Percentiles rank a stretch among this genome's conserved stretches.
Conservation (phyloP, 2,113 vertebrate genomes). For the Balaenoptera acutorostrata region DNA sequence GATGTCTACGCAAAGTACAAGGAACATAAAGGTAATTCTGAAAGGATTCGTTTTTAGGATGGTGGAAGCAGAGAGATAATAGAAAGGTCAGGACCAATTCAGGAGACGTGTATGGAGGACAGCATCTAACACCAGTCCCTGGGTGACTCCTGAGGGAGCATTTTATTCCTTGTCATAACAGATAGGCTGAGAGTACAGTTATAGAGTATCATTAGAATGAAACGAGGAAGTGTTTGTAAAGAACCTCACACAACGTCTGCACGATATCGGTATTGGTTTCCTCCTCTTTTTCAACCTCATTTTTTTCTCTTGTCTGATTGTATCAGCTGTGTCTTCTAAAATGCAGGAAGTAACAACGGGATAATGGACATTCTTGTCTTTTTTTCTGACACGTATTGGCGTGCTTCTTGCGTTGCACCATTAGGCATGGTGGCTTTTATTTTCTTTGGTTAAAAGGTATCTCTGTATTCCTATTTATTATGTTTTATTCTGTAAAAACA, state of each 20-base stretch:
- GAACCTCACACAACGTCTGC: rapidly evolving
- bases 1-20: no score
- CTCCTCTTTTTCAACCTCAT: not conserved
- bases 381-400: not conserved
- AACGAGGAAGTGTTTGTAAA: not conserved
- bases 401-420: rapidly evolving
- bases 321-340: no score
- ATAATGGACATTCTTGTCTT: not conserved
- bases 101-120: rapidly evolving
- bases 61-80: not conserved
- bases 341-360: rapidly evolving
- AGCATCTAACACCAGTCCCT: rapidly evolving
- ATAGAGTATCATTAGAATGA: rapidly evolving
- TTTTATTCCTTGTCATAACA: not conserved
- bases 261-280: rapidly evolving
- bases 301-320: not conserved
- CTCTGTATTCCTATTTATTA: not conserved
- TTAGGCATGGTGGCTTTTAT: rapidly evolving
- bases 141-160: not conserved
- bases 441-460: not conserved
- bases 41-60: rapidly evolving
- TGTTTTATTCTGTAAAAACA: not conserved
- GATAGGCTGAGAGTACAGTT: rapidly evolving
- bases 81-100: not conserved
- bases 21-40: not conserved